Conservation (phyloP, 2,888 invertebrate genomes). For the Pheosia tremula region DNA sequence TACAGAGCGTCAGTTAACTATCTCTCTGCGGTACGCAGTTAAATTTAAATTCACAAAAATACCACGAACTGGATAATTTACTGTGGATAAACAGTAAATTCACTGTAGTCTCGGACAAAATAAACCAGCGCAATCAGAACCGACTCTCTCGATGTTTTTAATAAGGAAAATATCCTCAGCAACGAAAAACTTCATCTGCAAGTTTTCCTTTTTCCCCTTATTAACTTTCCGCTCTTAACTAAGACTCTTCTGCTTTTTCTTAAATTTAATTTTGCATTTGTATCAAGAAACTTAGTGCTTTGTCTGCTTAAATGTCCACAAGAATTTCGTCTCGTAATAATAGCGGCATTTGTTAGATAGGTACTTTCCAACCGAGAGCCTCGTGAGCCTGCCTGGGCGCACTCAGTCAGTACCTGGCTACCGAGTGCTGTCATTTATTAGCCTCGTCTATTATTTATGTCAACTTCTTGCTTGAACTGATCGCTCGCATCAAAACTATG, state of each 20-base stretch:
- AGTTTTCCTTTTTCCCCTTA: slow-evolving; percentile 67
- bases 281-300: slow-evolving; percentile 45
- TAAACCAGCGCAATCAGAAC: slow-evolving; percentile 58
- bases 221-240: slow-evolving; percentile 70
- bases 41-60: slow-evolving; percentile 5
- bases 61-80: slow-evolving; percentile 41
- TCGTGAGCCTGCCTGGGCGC: too few relatives aligned
- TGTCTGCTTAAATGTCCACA: slow-evolving; percentile 44
- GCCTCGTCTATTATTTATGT: too few relatives aligned
- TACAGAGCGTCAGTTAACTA: neutral
- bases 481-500: too few relatives aligned
- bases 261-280: slow-evolving; percentile 61
- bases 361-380: too few relatives aligned
- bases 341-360: neutral
- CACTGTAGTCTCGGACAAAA: slow-evolving; percentile 49
- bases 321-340: slow-evolving; percentile 25
- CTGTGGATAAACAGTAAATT: slow-evolving; percentile 54
- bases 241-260: slow-evolving; percentile 62
- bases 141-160: slow-evolving; percentile 62
- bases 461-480: too few relatives aligned
- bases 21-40: slow-evolving; percentile 3
- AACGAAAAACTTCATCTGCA: slow-evolving; percentile 68
- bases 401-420: too few relatives aligned
- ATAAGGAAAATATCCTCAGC: slow-evolving; percentile 68
- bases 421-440: too few relatives aligned